Percentiles rank a stretch among this genome's conserved stretches.
phyloP scores from a whole-genome alignment of 2,888 invertebrate genomes.

The Tenthredo notha region DNA sequence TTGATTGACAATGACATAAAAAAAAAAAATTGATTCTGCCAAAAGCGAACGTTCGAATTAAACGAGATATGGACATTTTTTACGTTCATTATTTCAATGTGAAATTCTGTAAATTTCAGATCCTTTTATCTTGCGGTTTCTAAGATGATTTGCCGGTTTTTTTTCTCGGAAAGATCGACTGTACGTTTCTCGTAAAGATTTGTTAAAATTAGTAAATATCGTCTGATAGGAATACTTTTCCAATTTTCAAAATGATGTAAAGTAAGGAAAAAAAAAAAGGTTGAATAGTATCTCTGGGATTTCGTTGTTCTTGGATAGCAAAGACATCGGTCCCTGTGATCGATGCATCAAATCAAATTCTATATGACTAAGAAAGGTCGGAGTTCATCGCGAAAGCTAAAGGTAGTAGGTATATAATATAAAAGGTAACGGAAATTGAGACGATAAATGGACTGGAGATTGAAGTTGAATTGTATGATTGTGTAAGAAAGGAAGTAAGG shows the following conservation, averaged over 20 bases:
- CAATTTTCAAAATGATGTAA: neutral
- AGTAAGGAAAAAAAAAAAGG: neutral
- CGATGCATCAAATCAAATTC: slow-evolving; percentile 9
- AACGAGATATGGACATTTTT: neutral
- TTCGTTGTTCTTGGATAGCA: neutral
- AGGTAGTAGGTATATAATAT: neutral
- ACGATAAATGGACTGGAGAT: slow-evolving; percentile 39
- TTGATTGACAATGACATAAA: too few relatives aligned
- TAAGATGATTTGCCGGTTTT: too few relatives aligned
- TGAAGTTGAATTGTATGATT: slow-evolving; percentile 17
- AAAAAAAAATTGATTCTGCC: too few relatives aligned
- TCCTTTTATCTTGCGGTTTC: too few relatives aligned
- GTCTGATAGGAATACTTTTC: neutral
- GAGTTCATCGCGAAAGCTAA: neutral
- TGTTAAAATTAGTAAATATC: neutral
- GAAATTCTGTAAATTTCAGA: too few relatives aligned
- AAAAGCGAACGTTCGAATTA: too few relatives aligned
- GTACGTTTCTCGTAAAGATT: too few relatives aligned
- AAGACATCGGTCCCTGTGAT: neutral
- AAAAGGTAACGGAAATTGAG: slow-evolving; percentile 39
- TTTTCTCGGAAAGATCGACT: too few relatives aligned
- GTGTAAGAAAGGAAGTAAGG: neutral
- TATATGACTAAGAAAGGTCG: neutral
- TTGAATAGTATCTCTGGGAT: neutral
- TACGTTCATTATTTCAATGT: neutral